A percentile compares a stretch with the other conserved stretches of the same genome.
Evolutionary conservation across 2,888 invertebrate species (phyloP).

Genomic region (Allygus modestus): DNA sequence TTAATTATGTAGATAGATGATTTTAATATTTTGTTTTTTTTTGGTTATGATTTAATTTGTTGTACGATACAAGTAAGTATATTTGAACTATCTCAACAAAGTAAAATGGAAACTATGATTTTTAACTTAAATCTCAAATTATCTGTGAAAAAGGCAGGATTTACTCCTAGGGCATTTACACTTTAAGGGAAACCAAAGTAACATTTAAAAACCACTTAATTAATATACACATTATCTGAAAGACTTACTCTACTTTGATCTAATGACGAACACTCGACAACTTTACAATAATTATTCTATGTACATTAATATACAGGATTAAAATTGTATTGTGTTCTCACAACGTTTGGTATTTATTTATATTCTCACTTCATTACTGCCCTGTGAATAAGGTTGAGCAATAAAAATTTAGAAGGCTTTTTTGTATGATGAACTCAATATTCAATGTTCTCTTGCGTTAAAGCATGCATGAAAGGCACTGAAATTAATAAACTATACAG

Average conservation of each 20-base stretch:
- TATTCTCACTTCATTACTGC: background rate
- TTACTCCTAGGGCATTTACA: no score
- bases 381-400: background rate
- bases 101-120: no score
- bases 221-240: background rate
- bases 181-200: no score
- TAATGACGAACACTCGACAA: background rate
- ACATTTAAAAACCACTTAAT: no score
- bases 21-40: no score
- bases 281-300: background rate
- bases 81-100: no score
- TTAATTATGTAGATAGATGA: no score
- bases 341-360: background rate
- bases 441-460: background rate
- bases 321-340: background rate
- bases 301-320: background rate
- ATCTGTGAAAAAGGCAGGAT: no score
- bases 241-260: conserved; percentile 14
- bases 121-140: no score
- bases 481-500: background rate
- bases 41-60: no score
- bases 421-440: background rate
- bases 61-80: no score
- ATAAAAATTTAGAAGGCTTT: background rate
- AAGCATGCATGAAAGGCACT: background rate